phyloP scores from a whole-genome alignment of 2,113 vertebrate species.

The Cyrtonyx montezumae region DNA sequence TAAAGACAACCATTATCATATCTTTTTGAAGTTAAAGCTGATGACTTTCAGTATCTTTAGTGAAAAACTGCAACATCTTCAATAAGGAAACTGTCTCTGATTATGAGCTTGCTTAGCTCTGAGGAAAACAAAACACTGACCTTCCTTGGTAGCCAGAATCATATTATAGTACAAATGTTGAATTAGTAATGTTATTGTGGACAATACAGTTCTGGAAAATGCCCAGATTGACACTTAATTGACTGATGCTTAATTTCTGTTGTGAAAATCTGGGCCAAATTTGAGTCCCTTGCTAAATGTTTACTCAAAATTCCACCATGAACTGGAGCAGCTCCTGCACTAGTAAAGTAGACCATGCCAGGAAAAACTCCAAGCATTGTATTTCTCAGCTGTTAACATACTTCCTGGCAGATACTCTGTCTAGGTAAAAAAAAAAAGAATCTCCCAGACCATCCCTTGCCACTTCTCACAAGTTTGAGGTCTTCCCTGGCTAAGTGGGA shows the following conservation, averaged over 20 bases:
- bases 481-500: neutral
- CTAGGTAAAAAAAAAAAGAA: neutral
- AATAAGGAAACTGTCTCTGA: neutral
- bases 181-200: neutral
- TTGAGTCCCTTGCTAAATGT: neutral
- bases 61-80: neutral
- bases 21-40: rapidly evolving
- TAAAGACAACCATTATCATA: neutral
- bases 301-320: neutral
- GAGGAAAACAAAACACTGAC: neutral
- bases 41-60: neutral
- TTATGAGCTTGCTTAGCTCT: neutral
- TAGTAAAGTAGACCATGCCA: neutral
- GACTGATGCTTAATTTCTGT: neutral
- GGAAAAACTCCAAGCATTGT: neutral
- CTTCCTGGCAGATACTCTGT: neutral
- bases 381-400: neutral
- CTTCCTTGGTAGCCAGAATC: neutral
- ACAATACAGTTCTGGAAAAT: neutral
- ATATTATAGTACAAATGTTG: neutral
- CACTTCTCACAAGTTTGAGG: neutral
- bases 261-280: neutral
- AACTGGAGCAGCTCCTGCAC: neutral
- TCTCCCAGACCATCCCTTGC: neutral
- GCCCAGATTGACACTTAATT: neutral